A percentile compares a stretch with the other conserved stretches of the same genome.
phyloP scores from a whole-genome alignment of 2,113 vertebrate genomes.

The Leptodactylus fuscus region DNA sequence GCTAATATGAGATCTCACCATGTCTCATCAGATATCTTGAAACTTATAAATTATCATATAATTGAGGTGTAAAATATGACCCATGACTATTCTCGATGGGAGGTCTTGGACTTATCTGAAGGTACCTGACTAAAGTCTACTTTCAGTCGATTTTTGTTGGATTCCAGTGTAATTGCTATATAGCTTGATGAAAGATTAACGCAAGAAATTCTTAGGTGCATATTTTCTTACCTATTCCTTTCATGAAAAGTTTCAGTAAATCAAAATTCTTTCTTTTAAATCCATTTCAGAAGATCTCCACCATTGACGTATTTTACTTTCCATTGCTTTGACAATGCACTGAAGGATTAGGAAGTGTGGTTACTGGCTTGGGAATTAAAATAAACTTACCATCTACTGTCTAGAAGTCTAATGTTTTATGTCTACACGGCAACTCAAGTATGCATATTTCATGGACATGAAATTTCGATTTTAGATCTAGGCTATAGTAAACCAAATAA shows the following conservation, averaged over 20 bases:
- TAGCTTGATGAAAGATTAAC: not conserved
- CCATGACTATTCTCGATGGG: not conserved
- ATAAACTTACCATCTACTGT: constrained; percentile 8
- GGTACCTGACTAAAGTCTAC: not conserved
- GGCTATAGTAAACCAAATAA: not conserved
- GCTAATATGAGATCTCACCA: too few relatives aligned
- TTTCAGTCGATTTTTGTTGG: not conserved
- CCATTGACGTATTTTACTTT: constrained; percentile 23
- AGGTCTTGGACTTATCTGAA: not conserved
- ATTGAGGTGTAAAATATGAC: not conserved
- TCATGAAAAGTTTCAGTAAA: not conserved
- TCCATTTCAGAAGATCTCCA: not conserved
- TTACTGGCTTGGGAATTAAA: constrained; percentile 24
- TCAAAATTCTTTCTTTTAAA: not conserved
- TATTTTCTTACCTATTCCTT: not conserved
- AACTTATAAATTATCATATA: too few relatives aligned
- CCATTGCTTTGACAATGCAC: constrained; percentile 30
- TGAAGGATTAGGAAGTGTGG: constrained; percentile 38
- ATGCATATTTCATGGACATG: not conserved
- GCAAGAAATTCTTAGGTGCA: not conserved
- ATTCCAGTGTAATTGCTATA: not conserved
- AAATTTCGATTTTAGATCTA: not conserved
- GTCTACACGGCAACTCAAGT: not conserved
- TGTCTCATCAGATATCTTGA: too few relatives aligned
- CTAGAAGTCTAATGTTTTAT: not conserved